Percentiles rank a stretch among this genome's conserved stretches.
Evolutionary conservation across 2,113 vertebrate genomes (phyloP).

Genomic region (Accipiter cooperii): DNA sequence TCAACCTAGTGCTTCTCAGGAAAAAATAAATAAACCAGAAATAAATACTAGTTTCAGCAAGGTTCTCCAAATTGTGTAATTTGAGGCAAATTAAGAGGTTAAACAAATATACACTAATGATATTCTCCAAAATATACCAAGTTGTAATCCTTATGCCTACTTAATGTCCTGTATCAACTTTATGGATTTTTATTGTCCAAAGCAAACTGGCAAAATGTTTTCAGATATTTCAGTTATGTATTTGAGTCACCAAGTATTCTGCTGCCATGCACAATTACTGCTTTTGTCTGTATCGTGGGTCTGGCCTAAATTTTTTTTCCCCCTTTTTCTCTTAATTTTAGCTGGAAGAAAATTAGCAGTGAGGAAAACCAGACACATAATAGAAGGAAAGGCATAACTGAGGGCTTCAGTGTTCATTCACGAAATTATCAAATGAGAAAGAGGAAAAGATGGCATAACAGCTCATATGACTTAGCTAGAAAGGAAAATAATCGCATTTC

Average conservation of each 20-base stretch:
- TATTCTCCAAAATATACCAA: background rate
- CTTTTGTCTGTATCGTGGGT: background rate
- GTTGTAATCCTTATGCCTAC: background rate
- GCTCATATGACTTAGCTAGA: background rate
- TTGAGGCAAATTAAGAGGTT: background rate
- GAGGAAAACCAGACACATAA: background rate
- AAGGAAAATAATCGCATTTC: background rate
- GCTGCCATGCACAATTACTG: background rate
- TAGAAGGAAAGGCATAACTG: background rate
- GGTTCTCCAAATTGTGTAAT: background rate
- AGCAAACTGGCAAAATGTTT: background rate
- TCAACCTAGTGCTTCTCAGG: background rate
- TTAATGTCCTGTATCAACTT: background rate
- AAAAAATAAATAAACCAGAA: background rate
- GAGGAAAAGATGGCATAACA: conserved; percentile 7
- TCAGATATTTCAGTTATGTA: background rate
- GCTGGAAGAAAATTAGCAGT: conserved; percentile 21
- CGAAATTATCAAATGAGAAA: background rate
- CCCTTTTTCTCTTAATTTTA: background rate
- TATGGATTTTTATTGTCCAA: background rate
- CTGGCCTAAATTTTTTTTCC: background rate
- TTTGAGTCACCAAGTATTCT: background rate
- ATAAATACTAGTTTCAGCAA: background rate
- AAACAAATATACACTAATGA: background rate
- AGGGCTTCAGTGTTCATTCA: background rate